A percentile compares a stretch with the other conserved stretches of the same genome.
These are phyloP conservation scores for Mugil cephalus DNA, from an alignment of 2,113 vertebrate genomes.

Conservation along the genomic window DNA sequence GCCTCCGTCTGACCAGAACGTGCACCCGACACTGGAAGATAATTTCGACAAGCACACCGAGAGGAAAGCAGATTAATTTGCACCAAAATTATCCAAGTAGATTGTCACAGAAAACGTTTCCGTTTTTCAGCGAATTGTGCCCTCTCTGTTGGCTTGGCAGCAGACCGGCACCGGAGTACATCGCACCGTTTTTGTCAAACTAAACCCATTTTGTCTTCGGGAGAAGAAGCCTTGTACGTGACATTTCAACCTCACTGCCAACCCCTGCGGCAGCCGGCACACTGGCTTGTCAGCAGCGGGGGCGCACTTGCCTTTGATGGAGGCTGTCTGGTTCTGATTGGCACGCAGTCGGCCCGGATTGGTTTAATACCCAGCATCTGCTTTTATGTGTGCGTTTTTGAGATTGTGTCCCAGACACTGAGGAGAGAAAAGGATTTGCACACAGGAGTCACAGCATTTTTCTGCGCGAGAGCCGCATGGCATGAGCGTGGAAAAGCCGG, in stretches of 20 bases:
- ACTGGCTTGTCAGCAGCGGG: slow-evolving; percentile 32
- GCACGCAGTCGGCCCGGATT: slow-evolving; percentile 37
- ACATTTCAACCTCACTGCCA: slow-evolving; percentile 62
- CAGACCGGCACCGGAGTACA: slow-evolving; percentile 31
- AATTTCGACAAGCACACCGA: slow-evolving; percentile 54
- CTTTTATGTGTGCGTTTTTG: slow-evolving; percentile 40
- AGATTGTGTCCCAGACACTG: slow-evolving; percentile 21
- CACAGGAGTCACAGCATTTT: slow-evolving; percentile 26
- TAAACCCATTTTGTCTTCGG: slow-evolving; percentile 70
- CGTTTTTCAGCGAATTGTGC: slow-evolving; percentile 52
- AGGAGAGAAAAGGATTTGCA: slow-evolving; percentile 33
- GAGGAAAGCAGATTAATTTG: slow-evolving; percentile 66
- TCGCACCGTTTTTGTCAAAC: slow-evolving; percentile 59
- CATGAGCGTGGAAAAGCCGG: neutral
- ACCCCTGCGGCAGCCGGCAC: slow-evolving; percentile 35
- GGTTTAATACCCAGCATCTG: slow-evolving; percentile 46
- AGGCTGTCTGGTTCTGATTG: slow-evolving; percentile 48
- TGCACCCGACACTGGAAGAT: slow-evolving; percentile 49
- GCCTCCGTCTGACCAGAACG: slow-evolving; percentile 55
- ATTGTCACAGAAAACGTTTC: slow-evolving; percentile 59
- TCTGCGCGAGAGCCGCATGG: neutral
- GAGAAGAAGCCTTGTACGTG: slow-evolving; percentile 53
- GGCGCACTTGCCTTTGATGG: slow-evolving; percentile 37
- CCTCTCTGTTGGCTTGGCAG: slow-evolving; percentile 54
- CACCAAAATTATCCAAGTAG: slow-evolving; percentile 60